Evolutionary conservation across 2,113 vertebrate genomes (phyloP).

Genomic region (Sebastes fasciatus): DNA sequence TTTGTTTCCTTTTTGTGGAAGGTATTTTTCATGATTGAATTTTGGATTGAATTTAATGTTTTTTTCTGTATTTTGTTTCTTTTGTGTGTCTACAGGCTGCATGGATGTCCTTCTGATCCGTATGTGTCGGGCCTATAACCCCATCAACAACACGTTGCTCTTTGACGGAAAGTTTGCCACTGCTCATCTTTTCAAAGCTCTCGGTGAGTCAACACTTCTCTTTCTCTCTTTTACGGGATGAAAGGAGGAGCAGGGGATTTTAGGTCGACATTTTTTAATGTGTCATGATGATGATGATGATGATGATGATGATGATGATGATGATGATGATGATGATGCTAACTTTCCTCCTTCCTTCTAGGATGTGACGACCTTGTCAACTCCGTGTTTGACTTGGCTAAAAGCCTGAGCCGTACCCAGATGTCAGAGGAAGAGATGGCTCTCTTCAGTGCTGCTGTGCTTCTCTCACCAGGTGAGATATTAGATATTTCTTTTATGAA

Average conservation of each 20-base stretch:
- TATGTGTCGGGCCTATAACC: constrained; percentile 91
- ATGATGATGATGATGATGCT: too few species aligned
- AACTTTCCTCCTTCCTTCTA: constrained; percentile 43
- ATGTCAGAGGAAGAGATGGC: constrained; percentile 91
- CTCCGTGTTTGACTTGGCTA: constrained; percentile 89
- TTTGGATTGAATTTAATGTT: neutral
- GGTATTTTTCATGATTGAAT: neutral
- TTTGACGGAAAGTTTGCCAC: constrained; percentile 91
- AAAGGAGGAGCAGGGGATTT: neutral
- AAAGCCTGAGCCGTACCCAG: constrained; percentile 88
- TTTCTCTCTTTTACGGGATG: neutral
- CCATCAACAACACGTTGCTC: constrained; percentile 90
- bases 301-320: too few species aligned
- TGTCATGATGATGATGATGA: too few species aligned
- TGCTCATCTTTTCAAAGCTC: constrained; percentile 89
- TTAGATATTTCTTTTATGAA: too few species aligned
- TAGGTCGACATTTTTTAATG: neutral
- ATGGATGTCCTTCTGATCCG: constrained; percentile 92
- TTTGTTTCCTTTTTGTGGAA: neutral
- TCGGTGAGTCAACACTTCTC: constrained; percentile 84
- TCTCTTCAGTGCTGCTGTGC: constrained; percentile 89
- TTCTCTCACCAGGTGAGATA: constrained; percentile 89
- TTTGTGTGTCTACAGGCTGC: constrained; percentile 84
- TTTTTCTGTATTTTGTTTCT: neutral
- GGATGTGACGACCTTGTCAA: constrained; percentile 91